Conservation (phyloP, 2,888 invertebrate species). For the Oithona nana region DNA sequence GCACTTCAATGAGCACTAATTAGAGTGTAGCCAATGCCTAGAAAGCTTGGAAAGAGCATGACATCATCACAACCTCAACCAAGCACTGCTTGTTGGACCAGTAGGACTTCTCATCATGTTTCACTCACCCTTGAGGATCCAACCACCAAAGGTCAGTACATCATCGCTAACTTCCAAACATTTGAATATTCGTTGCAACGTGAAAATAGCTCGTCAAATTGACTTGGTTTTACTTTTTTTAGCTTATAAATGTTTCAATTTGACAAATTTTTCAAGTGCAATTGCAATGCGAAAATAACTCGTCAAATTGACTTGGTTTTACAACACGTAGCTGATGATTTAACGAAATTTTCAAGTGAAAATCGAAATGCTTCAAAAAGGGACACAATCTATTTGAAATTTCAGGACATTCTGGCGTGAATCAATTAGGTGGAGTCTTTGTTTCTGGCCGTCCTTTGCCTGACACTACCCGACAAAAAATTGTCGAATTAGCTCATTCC, state of each 20-base stretch:
- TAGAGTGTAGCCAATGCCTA: background rate
- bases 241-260: background rate
- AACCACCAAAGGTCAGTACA: background rate
- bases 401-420: conserved; percentile 87
- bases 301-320: too few species aligned
- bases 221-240: too few species aligned
- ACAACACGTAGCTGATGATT: too few species aligned
- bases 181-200: background rate
- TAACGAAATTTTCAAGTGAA: background rate
- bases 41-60: background rate
- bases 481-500: conserved; percentile 79
- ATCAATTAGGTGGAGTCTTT: conserved; percentile 94
- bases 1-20: background rate
- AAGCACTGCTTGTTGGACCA: background rate
- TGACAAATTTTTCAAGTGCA: background rate
- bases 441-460: conserved; percentile 89
- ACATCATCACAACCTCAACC: too few species aligned
- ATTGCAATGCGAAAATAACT: background rate
- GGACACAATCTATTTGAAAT: background rate
- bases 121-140: background rate
- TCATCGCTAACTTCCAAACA: background rate
- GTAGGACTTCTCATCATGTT: background rate
- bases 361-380: background rate
- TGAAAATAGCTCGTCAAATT: background rate
- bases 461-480: conserved; percentile 88